A percentile compares a stretch with the other conserved stretches of the same genome.
Evolutionary conservation across 2,888 invertebrate genomes (phyloP).

Genomic region (Trachelus iudaicus): DNA sequence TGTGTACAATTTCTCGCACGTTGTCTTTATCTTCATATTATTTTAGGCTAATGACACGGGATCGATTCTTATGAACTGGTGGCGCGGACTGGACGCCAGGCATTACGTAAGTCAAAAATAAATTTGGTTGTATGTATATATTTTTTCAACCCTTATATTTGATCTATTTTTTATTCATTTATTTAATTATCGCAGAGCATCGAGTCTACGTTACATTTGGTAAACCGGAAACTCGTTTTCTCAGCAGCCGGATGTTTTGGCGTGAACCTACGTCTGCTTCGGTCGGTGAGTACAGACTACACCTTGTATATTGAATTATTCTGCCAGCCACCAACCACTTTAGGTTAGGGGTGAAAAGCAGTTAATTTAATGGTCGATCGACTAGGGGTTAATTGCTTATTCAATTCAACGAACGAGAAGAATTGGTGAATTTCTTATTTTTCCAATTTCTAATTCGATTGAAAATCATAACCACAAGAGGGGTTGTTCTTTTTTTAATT

Average conservation of each 20-base stretch:
- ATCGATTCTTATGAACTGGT: conserved; percentile 47
- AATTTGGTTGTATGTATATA: no score
- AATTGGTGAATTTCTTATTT: no score
- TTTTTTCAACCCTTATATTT: not conserved
- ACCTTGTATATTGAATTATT: no score
- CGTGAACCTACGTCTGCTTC: conserved; percentile 50
- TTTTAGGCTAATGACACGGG: conserved; percentile 52
- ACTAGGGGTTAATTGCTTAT: no score
- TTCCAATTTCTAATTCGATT: no score
- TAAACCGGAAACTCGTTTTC: conserved; percentile 52
- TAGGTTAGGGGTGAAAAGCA: no score
- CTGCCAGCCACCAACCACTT: no score
- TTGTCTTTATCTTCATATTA: not conserved
- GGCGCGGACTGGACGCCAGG: conserved; percentile 12
- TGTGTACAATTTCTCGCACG: no score
- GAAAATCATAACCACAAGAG: no score
- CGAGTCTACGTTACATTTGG: conserved; percentile 45
- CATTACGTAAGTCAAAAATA: conserved; percentile 9
- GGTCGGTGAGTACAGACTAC: conserved; percentile 47
- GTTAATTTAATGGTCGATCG: no score
- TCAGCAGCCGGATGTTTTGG: conserved; percentile 57
- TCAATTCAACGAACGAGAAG: no score
- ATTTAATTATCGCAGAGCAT: conserved; percentile 21
- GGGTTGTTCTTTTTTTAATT: no score
- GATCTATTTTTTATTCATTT: not conserved